These are phyloP conservation scores for Chloromyia formosa DNA, from an alignment of 2,888 invertebrate genomes.

Conservation along the genomic window DNA sequence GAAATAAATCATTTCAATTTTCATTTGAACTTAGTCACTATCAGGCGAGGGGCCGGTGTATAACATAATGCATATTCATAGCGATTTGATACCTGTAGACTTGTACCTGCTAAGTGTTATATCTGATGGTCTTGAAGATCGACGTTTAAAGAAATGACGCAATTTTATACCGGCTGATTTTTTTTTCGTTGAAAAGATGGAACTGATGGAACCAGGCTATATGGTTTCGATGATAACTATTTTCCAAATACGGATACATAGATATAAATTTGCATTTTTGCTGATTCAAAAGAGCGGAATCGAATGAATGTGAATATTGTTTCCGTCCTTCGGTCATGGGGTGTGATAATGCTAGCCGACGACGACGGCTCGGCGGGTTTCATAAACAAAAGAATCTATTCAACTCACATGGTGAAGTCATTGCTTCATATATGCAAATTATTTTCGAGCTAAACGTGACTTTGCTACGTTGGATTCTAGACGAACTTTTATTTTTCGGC, in stretches of 20 bases:
- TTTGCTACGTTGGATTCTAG: too few relatives aligned
- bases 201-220: not conserved
- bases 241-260: not conserved
- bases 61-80: too few relatives aligned
- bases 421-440: too few relatives aligned
- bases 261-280: conserved; percentile 22
- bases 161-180: not conserved
- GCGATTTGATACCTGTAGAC: not conserved
- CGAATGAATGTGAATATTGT: conserved; percentile 10
- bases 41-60: too few relatives aligned
- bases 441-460: too few relatives aligned
- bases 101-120: not conserved
- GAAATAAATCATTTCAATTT: conserved; percentile 33
- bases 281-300: conserved; percentile 9
- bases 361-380: too few relatives aligned
- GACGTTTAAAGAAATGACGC: not conserved
- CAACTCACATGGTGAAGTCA: too few relatives aligned
- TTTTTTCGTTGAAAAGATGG: too few relatives aligned
- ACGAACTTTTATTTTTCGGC: too few relatives aligned
- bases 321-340: conserved; percentile 14
- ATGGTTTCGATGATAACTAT: not conserved
- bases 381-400: too few relatives aligned
- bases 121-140: not conserved
- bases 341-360: not conserved
- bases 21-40: conserved; percentile 24